phyloP scores from a whole-genome alignment of 2,888 invertebrate species.

The Leptopilina syphax region DNA sequence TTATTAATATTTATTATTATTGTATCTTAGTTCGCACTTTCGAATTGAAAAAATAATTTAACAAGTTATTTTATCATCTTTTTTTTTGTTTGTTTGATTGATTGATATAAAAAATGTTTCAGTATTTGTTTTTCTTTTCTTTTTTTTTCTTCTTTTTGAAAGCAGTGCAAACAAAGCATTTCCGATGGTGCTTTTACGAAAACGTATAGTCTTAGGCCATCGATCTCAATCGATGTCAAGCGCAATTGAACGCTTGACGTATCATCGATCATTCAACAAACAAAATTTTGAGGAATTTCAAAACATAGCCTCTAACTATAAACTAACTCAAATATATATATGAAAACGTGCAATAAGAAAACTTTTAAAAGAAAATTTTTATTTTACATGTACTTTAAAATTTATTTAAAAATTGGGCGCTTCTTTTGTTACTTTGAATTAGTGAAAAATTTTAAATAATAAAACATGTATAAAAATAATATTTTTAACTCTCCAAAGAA shows the following conservation, averaged over 20 bases:
- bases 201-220: slow-evolving; percentile 9
- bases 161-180: slow-evolving; percentile 17
- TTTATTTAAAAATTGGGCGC: too few relatives aligned
- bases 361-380: neutral
- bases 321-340: too few relatives aligned
- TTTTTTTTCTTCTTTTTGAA: neutral
- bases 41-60: slow-evolving; percentile 14
- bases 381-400: too few relatives aligned
- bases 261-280: slow-evolving; percentile 15
- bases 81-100: neutral
- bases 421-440: too few relatives aligned
- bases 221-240: slow-evolving; percentile 13
- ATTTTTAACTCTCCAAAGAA: too few relatives aligned
- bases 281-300: neutral
- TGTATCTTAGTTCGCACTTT: slow-evolving; percentile 18
- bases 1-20: neutral
- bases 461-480: too few relatives aligned
- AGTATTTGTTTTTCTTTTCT: neutral
- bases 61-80: neutral
- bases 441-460: too few relatives aligned
- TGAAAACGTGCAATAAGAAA: too few relatives aligned
- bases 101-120: neutral
- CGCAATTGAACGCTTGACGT: slow-evolving; percentile 12
- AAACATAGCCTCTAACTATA: neutral
- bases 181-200: slow-evolving; percentile 12